These are phyloP conservation scores for Menidia menidia DNA, from an alignment of 2,797 vertebrate species.

Conservation along the genomic window DNA sequence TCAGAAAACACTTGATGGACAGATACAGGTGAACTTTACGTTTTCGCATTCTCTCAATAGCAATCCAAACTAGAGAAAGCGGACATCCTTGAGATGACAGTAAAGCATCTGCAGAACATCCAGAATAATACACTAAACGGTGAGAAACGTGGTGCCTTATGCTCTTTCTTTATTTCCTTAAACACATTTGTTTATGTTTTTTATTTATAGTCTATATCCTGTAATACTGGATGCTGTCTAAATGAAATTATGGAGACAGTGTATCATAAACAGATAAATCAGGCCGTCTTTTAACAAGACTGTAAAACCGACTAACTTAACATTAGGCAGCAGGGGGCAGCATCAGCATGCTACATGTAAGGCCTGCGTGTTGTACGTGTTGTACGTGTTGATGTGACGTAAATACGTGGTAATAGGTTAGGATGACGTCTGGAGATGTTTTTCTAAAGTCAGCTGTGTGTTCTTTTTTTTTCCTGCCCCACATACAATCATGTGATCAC, in stretches of 20 bases:
- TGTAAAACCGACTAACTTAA: not conserved
- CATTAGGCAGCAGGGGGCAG: slow-evolving; percentile 37
- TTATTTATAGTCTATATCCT: not conserved
- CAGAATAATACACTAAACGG: slow-evolving; percentile 84
- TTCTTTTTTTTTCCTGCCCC: not conserved
- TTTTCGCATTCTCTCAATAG: slow-evolving; percentile 70
- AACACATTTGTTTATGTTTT: not conserved
- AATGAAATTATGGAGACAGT: not conserved
- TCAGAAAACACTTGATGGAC: not conserved
- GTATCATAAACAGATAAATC: not conserved
- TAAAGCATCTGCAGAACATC: slow-evolving; percentile 91
- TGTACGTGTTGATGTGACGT: not conserved
- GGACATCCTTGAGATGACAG: slow-evolving; percentile 93
- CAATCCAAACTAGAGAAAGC: slow-evolving; percentile 93
- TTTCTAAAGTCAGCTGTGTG: not conserved
- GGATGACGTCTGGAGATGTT: not conserved
- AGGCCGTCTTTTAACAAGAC: not conserved
- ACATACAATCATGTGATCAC: not conserved
- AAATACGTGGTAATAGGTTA: not conserved
- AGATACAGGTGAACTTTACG: not conserved
- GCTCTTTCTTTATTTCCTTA: too few relatives aligned
- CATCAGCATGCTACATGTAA: not conserved
- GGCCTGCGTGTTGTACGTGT: not conserved
- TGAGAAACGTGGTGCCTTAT: slow-evolving; percentile 61
- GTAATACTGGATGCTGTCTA: not conserved